Evolutionary conservation across 2,797 vertebrate species (phyloP), one percentile per base, ranked within the genome.

Genomic region (Gorsachius magnificus): DNA sequence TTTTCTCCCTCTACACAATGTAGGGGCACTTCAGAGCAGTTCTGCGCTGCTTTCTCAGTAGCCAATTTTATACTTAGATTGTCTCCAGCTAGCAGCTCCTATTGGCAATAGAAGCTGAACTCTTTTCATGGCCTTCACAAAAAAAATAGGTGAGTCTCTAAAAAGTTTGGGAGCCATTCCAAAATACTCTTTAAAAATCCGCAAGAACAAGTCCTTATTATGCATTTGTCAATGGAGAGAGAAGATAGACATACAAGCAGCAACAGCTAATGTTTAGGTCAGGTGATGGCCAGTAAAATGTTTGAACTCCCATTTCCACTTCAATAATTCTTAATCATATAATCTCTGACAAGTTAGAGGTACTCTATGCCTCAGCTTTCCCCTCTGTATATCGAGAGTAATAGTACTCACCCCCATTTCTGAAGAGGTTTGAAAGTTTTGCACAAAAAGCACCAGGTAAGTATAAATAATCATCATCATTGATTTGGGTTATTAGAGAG

Each of bases 261-360:
- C 18, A 45, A 9, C 16, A 82, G 10, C 6, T 57, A n/a, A 24
- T 25, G 21, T 36, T 51, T 43, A 57, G 26, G 18, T 64, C 60
- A 66, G 45, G 51, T 22, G 16, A 68, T 0, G 3, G 10, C 13
- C 15, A 91, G 19, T 69, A 36, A 93, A 83, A 45, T 45, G 43
- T 17, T 36, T 51, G 17, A 86, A 11, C 15, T 76, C 21, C 6
- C 1, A 4, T 93, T 83, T 79, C 63, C 87, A 5, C 17, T 83
- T 71, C 60, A 18, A 3, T 58, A 31, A 6, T 64, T 57, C 65
- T 18, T 48, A 82, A 36, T 71, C 12, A 43, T 16, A 43, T 29
- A 0, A 41, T 25, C 29, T 69, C 38, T 51, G 66, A 45, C 13
- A 66, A 1, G 0, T 68, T 70, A 46, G 1, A 64, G 18, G 11